These are phyloP conservation scores for Eilema caniola DNA, from an alignment of 2,888 invertebrate genomes.

Conservation along the genomic window DNA sequence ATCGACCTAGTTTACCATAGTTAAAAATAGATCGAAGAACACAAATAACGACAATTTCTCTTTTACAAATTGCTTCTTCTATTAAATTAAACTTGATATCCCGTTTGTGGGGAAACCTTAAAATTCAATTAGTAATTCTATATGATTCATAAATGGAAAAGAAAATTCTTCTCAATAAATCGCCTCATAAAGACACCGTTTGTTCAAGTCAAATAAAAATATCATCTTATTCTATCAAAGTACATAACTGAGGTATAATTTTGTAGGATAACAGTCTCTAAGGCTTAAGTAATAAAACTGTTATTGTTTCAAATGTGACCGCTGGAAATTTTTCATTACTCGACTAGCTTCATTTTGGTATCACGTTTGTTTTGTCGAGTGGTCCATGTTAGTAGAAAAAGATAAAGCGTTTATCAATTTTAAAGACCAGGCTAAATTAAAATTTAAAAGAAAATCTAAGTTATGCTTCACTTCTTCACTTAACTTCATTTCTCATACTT, in stretches of 20 bases:
- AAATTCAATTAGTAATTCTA: slow-evolving; percentile 48
- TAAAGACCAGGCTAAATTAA: no score
- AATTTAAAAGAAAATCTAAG: no score
- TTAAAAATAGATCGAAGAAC: not conserved
- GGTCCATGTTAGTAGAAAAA: slow-evolving; percentile 49
- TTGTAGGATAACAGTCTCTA: slow-evolving; percentile 44
- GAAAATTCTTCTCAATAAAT: slow-evolving; percentile 38
- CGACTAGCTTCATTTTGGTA: slow-evolving; percentile 63
- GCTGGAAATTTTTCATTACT: slow-evolving; percentile 69
- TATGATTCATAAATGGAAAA: slow-evolving; percentile 38
- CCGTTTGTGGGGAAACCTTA: slow-evolving; percentile 21
- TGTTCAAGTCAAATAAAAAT: slow-evolving; percentile 54
- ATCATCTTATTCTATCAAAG: slow-evolving; percentile 52
- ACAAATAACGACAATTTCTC: not conserved
- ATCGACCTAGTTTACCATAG: no score
- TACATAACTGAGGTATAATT: slow-evolving; percentile 33
- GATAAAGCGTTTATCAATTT: not conserved
- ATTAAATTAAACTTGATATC: slow-evolving; percentile 1
- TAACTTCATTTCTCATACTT: no score
- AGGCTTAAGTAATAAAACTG: slow-evolving; percentile 37
- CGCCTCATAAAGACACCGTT: slow-evolving; percentile 43
- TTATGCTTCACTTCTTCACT: no score
- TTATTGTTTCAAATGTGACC: slow-evolving; percentile 47
- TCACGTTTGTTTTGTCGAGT: slow-evolving; percentile 64
- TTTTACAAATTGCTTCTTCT: not conserved